phyloP scores from a whole-genome alignment of 2,797 vertebrate genomes.

The Amblyopsis hoosieri region DNA sequence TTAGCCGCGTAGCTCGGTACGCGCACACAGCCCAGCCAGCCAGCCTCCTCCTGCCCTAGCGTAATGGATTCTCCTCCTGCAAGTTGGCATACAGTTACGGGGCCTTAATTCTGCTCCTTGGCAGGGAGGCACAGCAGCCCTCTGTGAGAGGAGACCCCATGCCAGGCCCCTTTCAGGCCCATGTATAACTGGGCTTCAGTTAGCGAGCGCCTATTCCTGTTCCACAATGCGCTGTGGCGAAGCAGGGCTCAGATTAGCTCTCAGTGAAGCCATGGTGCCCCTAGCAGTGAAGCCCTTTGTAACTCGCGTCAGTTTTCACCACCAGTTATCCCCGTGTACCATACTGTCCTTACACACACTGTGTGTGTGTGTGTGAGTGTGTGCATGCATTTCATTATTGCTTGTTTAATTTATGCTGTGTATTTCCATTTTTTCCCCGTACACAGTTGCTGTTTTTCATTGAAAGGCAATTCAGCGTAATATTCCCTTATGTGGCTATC shows the following conservation, averaged over 20 bases:
- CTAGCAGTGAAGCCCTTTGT: constrained; percentile 49
- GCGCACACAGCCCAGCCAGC: not conserved
- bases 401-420: not conserved
- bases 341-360: constrained; percentile 13
- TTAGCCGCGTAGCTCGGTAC: not conserved
- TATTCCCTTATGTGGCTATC: not conserved
- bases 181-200: constrained; percentile 70
- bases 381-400: not conserved
- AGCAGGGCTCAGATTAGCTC: constrained; percentile 71
- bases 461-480: not conserved
- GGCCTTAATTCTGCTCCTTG: constrained; percentile 68
- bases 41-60: constrained; percentile 21
- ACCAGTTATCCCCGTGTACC: constrained; percentile 25
- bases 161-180: constrained; percentile 74
- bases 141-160: constrained; percentile 63
- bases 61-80: constrained; percentile 31
- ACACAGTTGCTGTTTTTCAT: constrained; percentile 1
- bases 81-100: constrained; percentile 57
- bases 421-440: not conserved
- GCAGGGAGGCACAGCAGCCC: constrained; percentile 64
- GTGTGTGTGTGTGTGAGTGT: constrained; percentile 3
- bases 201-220: constrained; percentile 72
- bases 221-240: constrained; percentile 67
- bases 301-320: constrained; percentile 48
- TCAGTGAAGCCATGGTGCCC: constrained; percentile 62